Evolutionary conservation across 2,113 vertebrate genomes (phyloP).

Genomic region (Tenrec ecaudatus): DNA sequence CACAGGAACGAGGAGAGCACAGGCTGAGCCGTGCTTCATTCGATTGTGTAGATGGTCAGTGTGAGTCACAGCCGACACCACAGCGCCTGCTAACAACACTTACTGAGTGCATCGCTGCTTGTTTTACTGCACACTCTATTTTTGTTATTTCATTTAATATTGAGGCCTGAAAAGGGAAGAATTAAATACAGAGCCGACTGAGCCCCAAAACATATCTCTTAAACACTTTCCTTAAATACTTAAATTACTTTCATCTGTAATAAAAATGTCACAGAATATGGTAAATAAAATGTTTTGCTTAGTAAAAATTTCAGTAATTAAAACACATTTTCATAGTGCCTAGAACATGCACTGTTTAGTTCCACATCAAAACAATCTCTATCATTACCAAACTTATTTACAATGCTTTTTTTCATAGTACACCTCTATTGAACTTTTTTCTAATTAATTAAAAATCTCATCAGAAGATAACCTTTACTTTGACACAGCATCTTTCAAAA

Average conservation of each 20-base stretch:
- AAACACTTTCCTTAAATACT: background rate
- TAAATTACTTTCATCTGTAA: background rate
- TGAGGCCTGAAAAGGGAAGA: background rate
- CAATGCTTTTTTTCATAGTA: background rate
- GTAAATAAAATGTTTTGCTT: constrained; percentile 22
- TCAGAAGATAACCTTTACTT: constrained; percentile 56
- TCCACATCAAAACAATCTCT: background rate
- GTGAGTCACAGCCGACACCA: too few relatives aligned
- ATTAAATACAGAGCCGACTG: background rate
- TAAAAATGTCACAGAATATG: background rate
- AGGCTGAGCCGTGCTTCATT: too few relatives aligned
- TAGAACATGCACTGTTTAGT: background rate
- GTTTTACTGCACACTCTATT: background rate
- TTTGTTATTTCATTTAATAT: background rate
- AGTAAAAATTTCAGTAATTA: background rate
- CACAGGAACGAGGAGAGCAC: too few relatives aligned
- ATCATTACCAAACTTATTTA: constrained; percentile 6
- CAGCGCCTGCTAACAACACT: background rate
- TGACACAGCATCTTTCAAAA: constrained; percentile 50
- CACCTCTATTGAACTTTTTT: constrained; percentile 54
- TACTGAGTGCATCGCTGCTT: background rate
- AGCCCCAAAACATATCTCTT: background rate
- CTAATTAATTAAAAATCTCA: constrained; percentile 78
- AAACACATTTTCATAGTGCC: constrained; percentile 20
- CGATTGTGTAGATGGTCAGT: too few relatives aligned